Percentiles rank a stretch among this genome's conserved stretches.
phyloP scores from a whole-genome alignment of 1,140 invertebrate species.

The Teleogryllus occipitalis region DNA sequence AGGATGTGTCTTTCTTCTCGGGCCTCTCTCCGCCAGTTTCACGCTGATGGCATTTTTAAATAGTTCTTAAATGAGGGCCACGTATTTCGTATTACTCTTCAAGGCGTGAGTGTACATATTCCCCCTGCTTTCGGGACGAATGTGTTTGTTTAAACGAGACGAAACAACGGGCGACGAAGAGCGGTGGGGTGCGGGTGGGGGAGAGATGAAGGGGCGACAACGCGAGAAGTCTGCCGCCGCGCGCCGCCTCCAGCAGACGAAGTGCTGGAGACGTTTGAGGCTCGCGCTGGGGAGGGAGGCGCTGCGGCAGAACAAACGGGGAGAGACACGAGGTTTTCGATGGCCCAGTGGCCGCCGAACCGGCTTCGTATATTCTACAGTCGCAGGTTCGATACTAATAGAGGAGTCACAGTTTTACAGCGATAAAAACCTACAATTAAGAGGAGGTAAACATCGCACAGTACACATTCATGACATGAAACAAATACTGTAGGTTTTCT shows the following conservation, averaged over 20 bases:
- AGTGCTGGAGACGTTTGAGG: neutral
- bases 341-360: too few species aligned
- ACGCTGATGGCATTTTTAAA: neutral
- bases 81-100: neutral
- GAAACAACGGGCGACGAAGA: neutral
- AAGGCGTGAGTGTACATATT: neutral
- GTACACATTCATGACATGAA: too few species aligned
- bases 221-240: neutral
- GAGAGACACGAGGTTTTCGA: too few species aligned
- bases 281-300: too few species aligned
- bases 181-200: neutral
- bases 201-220: neutral
- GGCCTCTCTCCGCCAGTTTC: neutral
- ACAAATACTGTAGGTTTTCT: too few species aligned
- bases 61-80: neutral
- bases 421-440: too few species aligned
- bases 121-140: neutral
- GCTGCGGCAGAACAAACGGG: too few species aligned
- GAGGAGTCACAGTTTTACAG: too few species aligned
- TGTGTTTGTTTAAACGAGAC: neutral
- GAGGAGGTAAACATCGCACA: too few species aligned
- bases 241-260: neutral
- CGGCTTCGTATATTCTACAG: too few species aligned
- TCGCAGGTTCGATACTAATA: too few species aligned
- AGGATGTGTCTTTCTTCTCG: neutral